A percentile compares a stretch with the other conserved stretches of the same genome.
Conservation (phyloP, 23 tunicate genomes). For the Diplosoma virens region DNA sequence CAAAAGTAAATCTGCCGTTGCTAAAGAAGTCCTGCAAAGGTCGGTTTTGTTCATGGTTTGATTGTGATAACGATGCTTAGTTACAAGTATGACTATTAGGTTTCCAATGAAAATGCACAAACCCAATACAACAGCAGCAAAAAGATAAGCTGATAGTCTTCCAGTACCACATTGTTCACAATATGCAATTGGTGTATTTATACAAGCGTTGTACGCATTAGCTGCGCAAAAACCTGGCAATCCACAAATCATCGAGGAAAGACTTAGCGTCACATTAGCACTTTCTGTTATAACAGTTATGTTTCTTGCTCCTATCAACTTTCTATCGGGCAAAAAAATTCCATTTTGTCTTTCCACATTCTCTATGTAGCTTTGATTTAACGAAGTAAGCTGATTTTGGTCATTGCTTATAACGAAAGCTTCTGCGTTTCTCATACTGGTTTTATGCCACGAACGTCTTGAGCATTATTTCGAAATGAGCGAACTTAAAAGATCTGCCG, state of each 20-base stretch:
- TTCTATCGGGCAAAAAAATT: too few species aligned
- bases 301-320: too few species aligned
- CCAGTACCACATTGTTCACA: conserved; percentile 10
- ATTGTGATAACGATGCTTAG: background rate
- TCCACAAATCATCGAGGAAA: background rate
- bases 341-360: too few species aligned
- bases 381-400: too few species aligned
- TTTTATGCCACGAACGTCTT: too few species aligned
- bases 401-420: too few species aligned
- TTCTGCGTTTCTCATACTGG: too few species aligned
- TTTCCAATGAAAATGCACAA: conserved; percentile 6
- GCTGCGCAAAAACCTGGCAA: background rate
- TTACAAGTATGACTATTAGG: background rate
- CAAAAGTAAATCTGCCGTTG: conserved; percentile 6
- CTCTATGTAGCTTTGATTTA: too few species aligned
- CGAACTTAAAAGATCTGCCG: too few species aligned
- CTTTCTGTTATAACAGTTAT: too few species aligned
- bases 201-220: conserved; percentile 8
- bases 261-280: too few species aligned
- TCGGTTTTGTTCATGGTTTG: conserved; percentile 6
- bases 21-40: conserved; percentile 8
- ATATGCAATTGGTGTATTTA: background rate
- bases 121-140: background rate
- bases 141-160: background rate
- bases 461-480: too few species aligned